Conservation (phyloP, 2,113 vertebrate genomes). For the Nesogale talazaci region DNA sequence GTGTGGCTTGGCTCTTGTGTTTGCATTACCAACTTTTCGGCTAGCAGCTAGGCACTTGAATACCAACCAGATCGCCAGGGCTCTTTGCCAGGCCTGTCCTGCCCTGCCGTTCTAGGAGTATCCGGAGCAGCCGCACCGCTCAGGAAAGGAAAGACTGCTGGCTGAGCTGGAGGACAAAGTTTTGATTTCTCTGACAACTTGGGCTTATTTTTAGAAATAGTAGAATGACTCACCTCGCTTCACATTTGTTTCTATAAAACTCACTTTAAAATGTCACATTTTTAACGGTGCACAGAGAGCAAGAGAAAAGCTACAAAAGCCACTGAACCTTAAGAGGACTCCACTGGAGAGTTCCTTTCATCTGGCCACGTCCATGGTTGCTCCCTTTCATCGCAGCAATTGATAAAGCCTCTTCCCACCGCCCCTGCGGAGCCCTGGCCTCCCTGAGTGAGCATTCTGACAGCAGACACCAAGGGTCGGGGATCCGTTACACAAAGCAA, state of each 20-base stretch:
- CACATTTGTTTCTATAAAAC: conserved; percentile 79
- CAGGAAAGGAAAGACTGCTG: background rate
- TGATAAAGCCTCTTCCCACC: background rate
- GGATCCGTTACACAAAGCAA: background rate
- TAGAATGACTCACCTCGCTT: conserved; percentile 75
- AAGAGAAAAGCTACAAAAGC: conserved; percentile 54
- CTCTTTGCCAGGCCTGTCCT: background rate
- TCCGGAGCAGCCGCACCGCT: background rate
- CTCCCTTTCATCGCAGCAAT: background rate
- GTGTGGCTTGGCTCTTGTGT: background rate
- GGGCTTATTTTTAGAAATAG: conserved; percentile 79
- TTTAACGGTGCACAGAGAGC: conserved; percentile 68
- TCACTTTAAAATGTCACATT: conserved; percentile 78
- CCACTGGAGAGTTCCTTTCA: background rate
- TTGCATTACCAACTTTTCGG: background rate
- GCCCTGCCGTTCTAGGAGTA: conserved; percentile 3
- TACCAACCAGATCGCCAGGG: background rate
- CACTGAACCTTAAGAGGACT: background rate
- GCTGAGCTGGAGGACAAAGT: conserved; percentile 66
- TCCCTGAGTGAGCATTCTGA: background rate
- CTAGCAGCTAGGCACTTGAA: background rate
- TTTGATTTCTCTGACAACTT: conserved; percentile 77
- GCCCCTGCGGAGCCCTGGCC: background rate
- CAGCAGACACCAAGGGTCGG: background rate
- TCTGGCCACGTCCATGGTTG: background rate